These are phyloP conservation scores for Gallinago paraguaiae DNA, from an alignment of 2,113 vertebrate genomes.

Conservation along the genomic window DNA sequence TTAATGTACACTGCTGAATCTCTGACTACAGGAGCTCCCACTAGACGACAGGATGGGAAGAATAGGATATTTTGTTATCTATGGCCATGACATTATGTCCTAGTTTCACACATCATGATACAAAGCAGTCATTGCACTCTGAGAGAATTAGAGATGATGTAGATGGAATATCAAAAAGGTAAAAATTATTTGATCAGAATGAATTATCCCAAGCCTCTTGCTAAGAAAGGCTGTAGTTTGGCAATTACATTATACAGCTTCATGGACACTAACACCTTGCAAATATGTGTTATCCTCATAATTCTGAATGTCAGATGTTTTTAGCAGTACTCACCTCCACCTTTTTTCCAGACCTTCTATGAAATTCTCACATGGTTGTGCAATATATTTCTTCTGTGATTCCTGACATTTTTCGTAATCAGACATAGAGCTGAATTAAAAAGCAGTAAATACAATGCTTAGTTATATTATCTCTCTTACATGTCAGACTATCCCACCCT, in stretches of 20 bases:
- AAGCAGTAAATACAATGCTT: neutral
- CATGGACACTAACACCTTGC: neutral
- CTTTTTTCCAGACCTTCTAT: neutral
- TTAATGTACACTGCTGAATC: slow-evolving; percentile 29
- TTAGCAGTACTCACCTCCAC: neutral
- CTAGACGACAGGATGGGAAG: neutral
- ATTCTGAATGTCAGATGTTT: neutral
- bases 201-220: neutral
- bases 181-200: neutral
- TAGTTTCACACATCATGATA: neutral
- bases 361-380: neutral
- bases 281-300: neutral
- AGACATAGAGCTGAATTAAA: neutral
- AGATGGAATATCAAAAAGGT: neutral
- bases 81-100: neutral
- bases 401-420: neutral
- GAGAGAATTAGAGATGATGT: slow-evolving; percentile 24
- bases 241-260: neutral
- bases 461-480: neutral
- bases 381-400: neutral
- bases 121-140: slow-evolving; percentile 4
- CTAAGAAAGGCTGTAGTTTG: neutral
- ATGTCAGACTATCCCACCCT: neutral
- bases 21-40: slow-evolving; percentile 13
- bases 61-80: slow-evolving; percentile 28